phyloP scores from a whole-genome alignment of 2,113 vertebrate species.

The Rhinoptilus africanus region DNA sequence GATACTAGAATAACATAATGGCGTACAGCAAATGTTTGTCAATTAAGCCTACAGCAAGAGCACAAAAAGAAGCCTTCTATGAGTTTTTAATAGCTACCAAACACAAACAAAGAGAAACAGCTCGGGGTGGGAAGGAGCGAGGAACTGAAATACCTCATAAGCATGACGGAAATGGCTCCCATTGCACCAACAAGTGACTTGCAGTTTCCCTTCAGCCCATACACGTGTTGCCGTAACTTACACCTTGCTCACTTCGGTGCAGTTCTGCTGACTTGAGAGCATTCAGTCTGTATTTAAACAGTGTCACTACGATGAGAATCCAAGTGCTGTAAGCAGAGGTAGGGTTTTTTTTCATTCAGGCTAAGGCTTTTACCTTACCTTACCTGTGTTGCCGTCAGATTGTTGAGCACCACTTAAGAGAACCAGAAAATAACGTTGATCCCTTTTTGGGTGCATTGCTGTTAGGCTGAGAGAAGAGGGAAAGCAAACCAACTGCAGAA shows the following conservation, averaged over 20 bases:
- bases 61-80: neutral
- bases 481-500: neutral
- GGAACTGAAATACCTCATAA: neutral
- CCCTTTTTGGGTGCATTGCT: neutral
- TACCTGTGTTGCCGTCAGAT: neutral
- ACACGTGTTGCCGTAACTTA: neutral
- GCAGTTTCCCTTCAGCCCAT: neutral
- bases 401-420: neutral
- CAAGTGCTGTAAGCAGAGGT: neutral
- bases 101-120: neutral
- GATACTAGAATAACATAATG: neutral
- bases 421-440: neutral
- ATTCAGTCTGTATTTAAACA: neutral
- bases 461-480: neutral
- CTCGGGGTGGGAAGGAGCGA: neutral
- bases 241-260: neutral
- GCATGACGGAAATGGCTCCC: neutral
- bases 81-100: constrained; percentile 22
- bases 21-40: neutral
- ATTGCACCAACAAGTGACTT: neutral
- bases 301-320: neutral
- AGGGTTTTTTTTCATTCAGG: neutral
- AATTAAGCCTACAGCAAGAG: neutral
- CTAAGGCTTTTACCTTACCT: neutral
- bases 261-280: neutral